phyloP scores from a whole-genome alignment of 2,113 vertebrate species.

The Suncus etruscus region DNA sequence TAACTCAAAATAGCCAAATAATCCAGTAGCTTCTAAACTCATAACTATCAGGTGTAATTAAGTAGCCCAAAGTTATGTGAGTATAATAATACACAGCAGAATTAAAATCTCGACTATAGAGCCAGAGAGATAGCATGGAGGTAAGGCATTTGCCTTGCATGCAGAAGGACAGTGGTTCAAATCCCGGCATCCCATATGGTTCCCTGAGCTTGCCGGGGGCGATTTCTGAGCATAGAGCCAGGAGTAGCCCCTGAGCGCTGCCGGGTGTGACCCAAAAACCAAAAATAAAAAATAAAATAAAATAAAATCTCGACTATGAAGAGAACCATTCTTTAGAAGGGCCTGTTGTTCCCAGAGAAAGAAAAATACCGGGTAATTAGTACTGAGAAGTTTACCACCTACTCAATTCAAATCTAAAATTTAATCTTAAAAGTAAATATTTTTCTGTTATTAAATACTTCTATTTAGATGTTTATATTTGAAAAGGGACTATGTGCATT shows the following conservation, averaged over 20 bases:
- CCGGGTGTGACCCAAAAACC: too few species aligned
- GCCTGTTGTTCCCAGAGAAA: neutral
- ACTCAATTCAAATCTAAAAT: neutral
- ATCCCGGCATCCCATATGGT: too few species aligned
- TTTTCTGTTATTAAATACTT: neutral
- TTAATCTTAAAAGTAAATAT: neutral
- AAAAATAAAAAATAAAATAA: too few species aligned
- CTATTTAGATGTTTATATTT: constrained; percentile 5
- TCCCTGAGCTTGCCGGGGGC: too few species aligned
- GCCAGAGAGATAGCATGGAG: too few species aligned
- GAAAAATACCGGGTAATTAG: neutral
- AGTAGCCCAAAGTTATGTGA: neutral
- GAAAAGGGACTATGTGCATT: neutral
- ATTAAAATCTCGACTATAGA: neutral
- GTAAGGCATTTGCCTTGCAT: too few species aligned
- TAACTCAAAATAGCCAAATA: neutral
- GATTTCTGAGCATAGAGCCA: too few species aligned
- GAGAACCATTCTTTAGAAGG: neutral
- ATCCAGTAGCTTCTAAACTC: neutral
- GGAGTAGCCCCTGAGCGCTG: too few species aligned
- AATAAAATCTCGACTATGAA: neutral
- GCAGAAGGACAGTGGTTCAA: too few species aligned
- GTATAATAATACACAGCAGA: neutral
- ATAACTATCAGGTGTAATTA: neutral
- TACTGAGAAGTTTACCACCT: neutral